phyloP scores from a whole-genome alignment of 30 jellyfish, hydroid and myxozoan species.

The Cassiopea xamachana region DNA sequence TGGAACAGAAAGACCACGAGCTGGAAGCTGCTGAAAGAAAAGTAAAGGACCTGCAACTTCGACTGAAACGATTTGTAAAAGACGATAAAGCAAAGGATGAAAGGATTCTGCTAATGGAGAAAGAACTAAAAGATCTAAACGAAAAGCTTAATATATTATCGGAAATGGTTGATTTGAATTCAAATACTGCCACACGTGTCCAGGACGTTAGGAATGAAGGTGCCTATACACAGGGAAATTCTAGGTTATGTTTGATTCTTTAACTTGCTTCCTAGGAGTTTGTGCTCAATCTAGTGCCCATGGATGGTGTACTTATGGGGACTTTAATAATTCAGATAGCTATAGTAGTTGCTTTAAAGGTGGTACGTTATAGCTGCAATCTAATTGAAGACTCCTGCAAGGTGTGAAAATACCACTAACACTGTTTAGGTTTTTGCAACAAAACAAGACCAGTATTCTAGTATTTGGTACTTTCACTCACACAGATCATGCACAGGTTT shows the following conservation, averaged over 20 bases:
- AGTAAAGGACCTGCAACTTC: conserved; percentile 86
- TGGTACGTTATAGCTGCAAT: too few species aligned
- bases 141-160: conserved; percentile 65
- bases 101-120: conserved; percentile 77
- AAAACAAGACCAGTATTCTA: too few species aligned
- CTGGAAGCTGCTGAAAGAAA: conserved; percentile 86
- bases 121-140: conserved; percentile 66
- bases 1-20: conserved; percentile 79
- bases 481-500: too few species aligned
- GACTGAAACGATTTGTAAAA: conserved; percentile 85
- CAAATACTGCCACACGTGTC: conserved; percentile 4
- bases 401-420: too few species aligned
- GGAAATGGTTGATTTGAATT: conserved; percentile 77
- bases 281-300: too few species aligned
- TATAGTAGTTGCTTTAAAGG: too few species aligned
- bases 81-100: conserved; percentile 94
- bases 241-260: conserved; percentile 61
- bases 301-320: too few species aligned
- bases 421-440: too few species aligned
- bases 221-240: conserved; percentile 13
- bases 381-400: too few species aligned
- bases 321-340: too few species aligned
- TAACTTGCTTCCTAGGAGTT: not conserved
- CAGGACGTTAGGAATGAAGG: conserved; percentile 8
- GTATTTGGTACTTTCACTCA: too few species aligned